Conservation (phyloP, 2,113 vertebrate species). For the Anas platyrhynchos region DNA sequence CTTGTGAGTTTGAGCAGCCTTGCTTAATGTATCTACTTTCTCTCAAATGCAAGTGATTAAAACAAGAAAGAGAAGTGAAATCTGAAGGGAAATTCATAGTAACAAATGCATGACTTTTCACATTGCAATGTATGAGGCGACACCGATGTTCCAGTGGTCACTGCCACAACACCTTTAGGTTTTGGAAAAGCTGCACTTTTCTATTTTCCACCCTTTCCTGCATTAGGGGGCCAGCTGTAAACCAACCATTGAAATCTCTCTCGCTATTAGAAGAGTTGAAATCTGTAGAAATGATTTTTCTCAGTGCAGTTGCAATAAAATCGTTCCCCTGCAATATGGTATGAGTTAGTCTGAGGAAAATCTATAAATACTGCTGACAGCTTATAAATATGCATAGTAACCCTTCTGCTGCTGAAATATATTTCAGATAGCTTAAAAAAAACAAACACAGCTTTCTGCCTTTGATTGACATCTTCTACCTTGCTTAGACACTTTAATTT, state of each 20-base stretch:
- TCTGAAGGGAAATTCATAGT: not conserved
- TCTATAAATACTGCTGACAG: not conserved
- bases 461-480: not conserved
- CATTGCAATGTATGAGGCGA: not conserved
- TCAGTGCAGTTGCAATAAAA: not conserved
- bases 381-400: not conserved
- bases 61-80: not conserved
- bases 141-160: not conserved
- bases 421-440: not conserved
- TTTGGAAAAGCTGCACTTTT: not conserved
- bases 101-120: not conserved
- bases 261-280: not conserved
- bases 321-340: not conserved
- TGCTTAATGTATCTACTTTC: not conserved
- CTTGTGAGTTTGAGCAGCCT: not conserved
- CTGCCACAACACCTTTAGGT: not conserved
- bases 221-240: not conserved
- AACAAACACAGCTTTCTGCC: not conserved
- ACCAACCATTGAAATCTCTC: not conserved
- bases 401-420: not conserved
- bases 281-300: not conserved
- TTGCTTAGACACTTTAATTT: not conserved
- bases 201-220: not conserved
- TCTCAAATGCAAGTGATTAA: not conserved
- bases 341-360: not conserved